Base-by-base conservation (phyloP, 30 jellyfish, hydroid and myxozoan species). In the Pseudorhiza aurosa region DNA sequence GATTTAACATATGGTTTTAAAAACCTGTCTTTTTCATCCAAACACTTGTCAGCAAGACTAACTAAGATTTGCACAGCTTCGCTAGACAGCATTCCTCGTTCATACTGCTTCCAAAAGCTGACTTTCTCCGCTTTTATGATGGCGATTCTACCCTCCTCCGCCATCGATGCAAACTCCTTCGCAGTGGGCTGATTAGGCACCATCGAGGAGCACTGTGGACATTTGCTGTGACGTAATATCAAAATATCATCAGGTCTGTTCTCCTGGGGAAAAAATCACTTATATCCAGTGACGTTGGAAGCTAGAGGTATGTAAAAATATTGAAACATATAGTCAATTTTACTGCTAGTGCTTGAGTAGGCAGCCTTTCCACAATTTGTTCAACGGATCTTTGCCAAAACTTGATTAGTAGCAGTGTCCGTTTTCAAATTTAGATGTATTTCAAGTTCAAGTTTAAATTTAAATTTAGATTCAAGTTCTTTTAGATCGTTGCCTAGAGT, bases 91-190 rank as follows among this genome's bases (percentile, higher is more conserved):
- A 91, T 40, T 17, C 98, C 98, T 59, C 95, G 59, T 65, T 91
- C 98, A 62, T 84, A 91, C 43, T 91, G 98, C 79, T 82, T 73
- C 98, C 98, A 91, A 55, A 91, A 84, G 31, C 96, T 83, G 91
- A 91, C 81, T 44, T 91, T 91, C 55, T 84, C 95, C 1, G 98
- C 98, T 67, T 91, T 91, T 30, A 91, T 55, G 22, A 91, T 71
- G 12, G 95, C 94, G 6, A 83, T 75, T 4, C 98, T 75, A 9
- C 98, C 98, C 46, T 84, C 98, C 31, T 91, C 98, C 1, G 95
- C 91, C 96, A 91, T 91, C 21, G 82, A 95, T 1, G 98, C 90
- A 69, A 84, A 91, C 69, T 91, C 98, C 49, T 84, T 91, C n/a
- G 88, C 90, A 0, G 98, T 84, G 26, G 98, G 98, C 47, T 77